Conservation (phyloP, 2,113 vertebrate species). For the Gymnogyps californianus region DNA sequence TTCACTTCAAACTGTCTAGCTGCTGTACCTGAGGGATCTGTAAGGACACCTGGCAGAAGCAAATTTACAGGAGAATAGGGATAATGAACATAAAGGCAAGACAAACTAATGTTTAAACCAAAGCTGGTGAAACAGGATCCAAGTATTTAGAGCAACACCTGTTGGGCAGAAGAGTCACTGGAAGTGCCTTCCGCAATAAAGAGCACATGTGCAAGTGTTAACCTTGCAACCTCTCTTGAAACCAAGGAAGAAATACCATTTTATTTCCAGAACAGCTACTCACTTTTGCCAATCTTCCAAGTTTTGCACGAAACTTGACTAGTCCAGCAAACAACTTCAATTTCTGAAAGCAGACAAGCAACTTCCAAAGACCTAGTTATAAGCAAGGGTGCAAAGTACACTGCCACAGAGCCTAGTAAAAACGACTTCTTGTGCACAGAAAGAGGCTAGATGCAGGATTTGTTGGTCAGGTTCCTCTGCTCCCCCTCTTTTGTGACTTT, state of each 20-base stretch:
- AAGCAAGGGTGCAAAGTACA: neutral
- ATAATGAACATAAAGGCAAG: neutral
- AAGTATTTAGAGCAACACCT: neutral
- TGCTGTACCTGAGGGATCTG: neutral
- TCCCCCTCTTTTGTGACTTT: neutral
- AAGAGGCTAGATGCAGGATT: neutral
- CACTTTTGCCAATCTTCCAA: neutral
- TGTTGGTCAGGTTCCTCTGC: neutral
- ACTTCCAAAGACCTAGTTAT: neutral
- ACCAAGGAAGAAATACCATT: neutral
- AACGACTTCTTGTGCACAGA: neutral
- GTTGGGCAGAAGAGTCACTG: neutral
- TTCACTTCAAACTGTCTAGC: neutral
- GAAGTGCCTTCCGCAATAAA: neutral
- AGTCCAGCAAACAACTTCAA: neutral
- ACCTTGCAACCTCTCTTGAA: neutral
- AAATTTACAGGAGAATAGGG: neutral
- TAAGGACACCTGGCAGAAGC: neutral
- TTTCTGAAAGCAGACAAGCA: neutral
- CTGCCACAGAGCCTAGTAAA: neutral
- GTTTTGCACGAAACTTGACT: neutral
- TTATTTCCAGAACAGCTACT: neutral
- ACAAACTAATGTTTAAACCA: neutral
- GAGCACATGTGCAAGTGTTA: neutral
- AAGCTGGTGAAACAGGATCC: neutral